phyloP scores from a whole-genome alignment of 2,888 invertebrate species.

The Napeogenes inachia region DNA sequence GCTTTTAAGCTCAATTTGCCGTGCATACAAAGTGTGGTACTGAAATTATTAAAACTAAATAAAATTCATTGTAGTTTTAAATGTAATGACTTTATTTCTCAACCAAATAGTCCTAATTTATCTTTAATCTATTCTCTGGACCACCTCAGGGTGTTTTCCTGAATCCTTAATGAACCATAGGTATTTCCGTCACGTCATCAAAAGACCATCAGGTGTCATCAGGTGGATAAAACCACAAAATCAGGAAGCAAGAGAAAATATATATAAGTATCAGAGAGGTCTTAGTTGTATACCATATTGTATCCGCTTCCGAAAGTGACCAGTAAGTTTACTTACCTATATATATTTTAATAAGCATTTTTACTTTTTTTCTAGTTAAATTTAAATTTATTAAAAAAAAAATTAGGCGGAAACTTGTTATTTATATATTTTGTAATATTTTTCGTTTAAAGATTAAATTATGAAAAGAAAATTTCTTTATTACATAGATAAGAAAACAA shows the following conservation, averaged over 20 bases:
- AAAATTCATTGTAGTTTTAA: neutral
- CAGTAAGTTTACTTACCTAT: no score
- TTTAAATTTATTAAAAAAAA: no score
- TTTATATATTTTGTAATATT: no score
- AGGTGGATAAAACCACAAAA: neutral
- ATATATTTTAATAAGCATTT: no score
- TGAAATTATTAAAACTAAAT: constrained; percentile 5
- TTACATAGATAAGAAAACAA: no score
- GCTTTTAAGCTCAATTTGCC: constrained; percentile 22
- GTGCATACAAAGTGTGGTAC: constrained; percentile 16
- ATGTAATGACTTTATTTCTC: neutral
- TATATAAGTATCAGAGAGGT: neutral
- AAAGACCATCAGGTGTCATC: constrained; percentile 1
- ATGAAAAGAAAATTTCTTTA: no score
- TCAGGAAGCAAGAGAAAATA: neutral
- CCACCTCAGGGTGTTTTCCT: constrained; percentile 18
- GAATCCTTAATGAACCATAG: constrained; percentile 13
- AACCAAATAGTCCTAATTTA: constrained; percentile 12
- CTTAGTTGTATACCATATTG: no score
- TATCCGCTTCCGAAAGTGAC: no score
- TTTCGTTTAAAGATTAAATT: no score
- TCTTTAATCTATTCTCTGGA: constrained; percentile 10
- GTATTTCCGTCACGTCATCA: constrained; percentile 20
- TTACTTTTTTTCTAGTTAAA: no score
- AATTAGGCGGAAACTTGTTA: no score